Evolutionary conservation across 2,888 invertebrate genomes (phyloP), one percentile per base, ranked within the genome.

Genomic region (Lordiphosa fenestrarum): DNA sequence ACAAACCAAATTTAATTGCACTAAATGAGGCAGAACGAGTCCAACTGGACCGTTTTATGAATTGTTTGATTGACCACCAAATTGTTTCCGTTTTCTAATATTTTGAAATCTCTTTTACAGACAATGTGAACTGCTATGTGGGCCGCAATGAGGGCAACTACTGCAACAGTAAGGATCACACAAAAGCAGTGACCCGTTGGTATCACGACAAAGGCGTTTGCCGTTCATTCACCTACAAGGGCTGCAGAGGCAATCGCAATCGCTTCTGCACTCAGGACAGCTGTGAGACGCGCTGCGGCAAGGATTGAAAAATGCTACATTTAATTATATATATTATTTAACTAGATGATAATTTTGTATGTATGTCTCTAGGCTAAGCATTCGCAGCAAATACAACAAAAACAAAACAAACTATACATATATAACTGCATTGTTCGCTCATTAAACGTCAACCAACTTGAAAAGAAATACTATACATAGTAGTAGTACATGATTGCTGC

Each of bases 171-270:
- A 87, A 87, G 61, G 84, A 86, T 50, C 73, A 81, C 53, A 73
- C 76, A 1, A 76, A 68, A 53, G 69, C 69, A 0, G 72, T 78
- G 13, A 81, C 84, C 2, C 77, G 87, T 12, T 98, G 93, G 92
- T 96, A 93, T 89, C 96, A 93, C 88, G 94, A 97, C 86, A 87
- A 90, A 0, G 87, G 86, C 1, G 86, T 86, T 1, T 95, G 95
- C 84, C 90, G 91, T 39, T 91, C 91, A 6, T 95, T 95, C 85
- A 89, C 91, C 71, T 96, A 93, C 76, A 92, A 91, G n/a, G 93
- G 93, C 35, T 96, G 96, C 88, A 92, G 92, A 23, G 94, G 95
- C 47, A 94, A 94, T 80, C 91, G 92, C 38, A 96, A 96, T 89
- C 91, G 94, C 58, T 95, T 94, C 90, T 91, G 92, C 62, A 92